A percentile compares a stretch with the other conserved stretches of the same genome.
Evolutionary conservation across 2,797 vertebrate genomes (phyloP).

Genomic region (Picus viridis): DNA sequence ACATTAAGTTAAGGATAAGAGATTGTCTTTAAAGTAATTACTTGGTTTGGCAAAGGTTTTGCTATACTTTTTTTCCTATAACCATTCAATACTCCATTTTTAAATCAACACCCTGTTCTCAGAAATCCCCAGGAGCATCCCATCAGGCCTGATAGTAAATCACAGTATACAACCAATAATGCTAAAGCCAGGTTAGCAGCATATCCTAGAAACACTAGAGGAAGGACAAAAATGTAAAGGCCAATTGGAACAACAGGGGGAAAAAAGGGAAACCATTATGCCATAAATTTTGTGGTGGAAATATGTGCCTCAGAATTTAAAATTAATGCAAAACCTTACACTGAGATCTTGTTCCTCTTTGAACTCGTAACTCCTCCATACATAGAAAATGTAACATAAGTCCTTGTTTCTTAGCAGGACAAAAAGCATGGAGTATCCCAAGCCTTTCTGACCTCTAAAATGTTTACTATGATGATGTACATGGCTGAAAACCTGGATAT

Average conservation of each 20-base stretch:
- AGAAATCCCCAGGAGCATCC: background rate
- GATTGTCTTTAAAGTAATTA: background rate
- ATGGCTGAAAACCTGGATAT: background rate
- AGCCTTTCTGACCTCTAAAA: background rate
- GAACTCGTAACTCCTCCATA: background rate
- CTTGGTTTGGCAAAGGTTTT: background rate
- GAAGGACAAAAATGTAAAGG: background rate
- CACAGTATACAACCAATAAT: background rate
- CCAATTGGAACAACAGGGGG: background rate
- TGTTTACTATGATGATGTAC: background rate
- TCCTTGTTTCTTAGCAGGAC: background rate
- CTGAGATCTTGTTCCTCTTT: background rate
- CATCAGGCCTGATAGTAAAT: background rate
- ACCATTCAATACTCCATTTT: constrained; percentile 12
- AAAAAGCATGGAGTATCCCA: background rate
- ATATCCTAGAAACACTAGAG: background rate
- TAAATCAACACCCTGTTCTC: background rate
- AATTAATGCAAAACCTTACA: background rate
- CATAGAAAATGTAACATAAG: background rate
- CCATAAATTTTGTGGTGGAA: background rate
- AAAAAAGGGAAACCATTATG: background rate
- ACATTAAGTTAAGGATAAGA: background rate
- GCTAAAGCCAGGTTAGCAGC: background rate
- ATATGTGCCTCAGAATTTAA: background rate
- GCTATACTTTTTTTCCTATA: background rate